phyloP scores from a whole-genome alignment of 1,140 invertebrate species.

The Drosophila pachea region DNA sequence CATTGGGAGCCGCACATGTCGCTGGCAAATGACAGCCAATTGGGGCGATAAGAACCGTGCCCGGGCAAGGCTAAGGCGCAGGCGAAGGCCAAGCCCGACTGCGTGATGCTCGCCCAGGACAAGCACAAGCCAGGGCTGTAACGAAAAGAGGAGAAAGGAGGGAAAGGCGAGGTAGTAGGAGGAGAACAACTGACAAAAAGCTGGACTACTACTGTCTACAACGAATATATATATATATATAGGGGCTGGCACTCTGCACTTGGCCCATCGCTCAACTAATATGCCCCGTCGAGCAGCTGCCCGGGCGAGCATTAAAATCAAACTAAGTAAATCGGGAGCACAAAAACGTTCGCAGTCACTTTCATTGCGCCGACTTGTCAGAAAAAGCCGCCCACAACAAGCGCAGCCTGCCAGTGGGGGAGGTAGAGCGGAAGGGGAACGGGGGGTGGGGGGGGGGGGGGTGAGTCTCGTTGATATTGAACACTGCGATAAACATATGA shows the following conservation, averaged over 20 bases:
- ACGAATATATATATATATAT: too few relatives aligned
- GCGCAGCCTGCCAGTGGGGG: background rate
- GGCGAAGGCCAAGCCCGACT: background rate
- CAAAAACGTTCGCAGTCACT: constrained; percentile 34
- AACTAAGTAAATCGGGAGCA: background rate
- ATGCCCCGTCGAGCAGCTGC: background rate
- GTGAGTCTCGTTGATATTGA: constrained; percentile 39
- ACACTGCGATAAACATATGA: constrained; percentile 75
- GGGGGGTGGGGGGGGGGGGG: background rate
- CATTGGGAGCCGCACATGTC: constrained; percentile 70
- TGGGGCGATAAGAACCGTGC: constrained; percentile 42
- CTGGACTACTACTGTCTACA: too few relatives aligned
- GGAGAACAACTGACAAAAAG: too few relatives aligned
- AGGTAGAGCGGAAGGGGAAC: too few relatives aligned
- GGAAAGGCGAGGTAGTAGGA: too few relatives aligned
- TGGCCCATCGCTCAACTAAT: too few relatives aligned
- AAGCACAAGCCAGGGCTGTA: too few relatives aligned
- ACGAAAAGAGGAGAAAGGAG: too few relatives aligned
- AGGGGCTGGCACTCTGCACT: too few relatives aligned
- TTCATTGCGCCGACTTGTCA: constrained; percentile 51
- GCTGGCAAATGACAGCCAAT: constrained; percentile 62
- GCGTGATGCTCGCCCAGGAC: background rate
- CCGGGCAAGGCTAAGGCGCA: background rate
- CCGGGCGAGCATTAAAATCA: background rate
- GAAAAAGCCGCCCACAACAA: constrained; percentile 43